Conservation (phyloP, 2,797 vertebrate species). For the Gymnoscopelus braueri region DNA sequence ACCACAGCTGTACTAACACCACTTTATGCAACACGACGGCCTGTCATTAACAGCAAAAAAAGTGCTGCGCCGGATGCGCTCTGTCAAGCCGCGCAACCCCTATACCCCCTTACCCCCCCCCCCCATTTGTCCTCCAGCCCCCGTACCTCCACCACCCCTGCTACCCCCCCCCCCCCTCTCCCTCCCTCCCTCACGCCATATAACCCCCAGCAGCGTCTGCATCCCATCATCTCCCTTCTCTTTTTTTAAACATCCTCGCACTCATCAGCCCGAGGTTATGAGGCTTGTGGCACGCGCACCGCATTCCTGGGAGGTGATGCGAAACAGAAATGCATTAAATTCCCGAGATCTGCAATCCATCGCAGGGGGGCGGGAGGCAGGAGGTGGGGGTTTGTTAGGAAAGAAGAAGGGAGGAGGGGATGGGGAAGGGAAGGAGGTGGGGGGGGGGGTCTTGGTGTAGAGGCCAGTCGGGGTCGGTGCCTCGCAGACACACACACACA, state of each 20-base stretch:
- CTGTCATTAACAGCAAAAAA: slow-evolving; percentile 65
- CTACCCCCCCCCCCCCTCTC: slow-evolving; percentile 8
- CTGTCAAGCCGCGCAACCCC: slow-evolving; percentile 25
- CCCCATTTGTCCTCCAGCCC: slow-evolving; percentile 17
- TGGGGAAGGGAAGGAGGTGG: slow-evolving; percentile 20
- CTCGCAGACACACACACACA: background rate
- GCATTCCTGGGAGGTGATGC: slow-evolving; percentile 81
- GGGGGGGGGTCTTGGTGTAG: too few species aligned
- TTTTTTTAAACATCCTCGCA: slow-evolving; percentile 75
- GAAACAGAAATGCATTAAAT: slow-evolving; percentile 83
- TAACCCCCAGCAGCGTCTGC: slow-evolving; percentile 80
- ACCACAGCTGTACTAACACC: slow-evolving; percentile 71
- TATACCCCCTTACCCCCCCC: slow-evolving; percentile 17
- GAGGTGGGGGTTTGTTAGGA: slow-evolving; percentile 16
- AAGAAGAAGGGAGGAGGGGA: slow-evolving; percentile 21
- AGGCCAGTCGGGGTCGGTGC: slow-evolving; percentile 2
- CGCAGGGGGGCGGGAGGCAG: slow-evolving; percentile 60
- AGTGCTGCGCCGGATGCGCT: slow-evolving; percentile 65
- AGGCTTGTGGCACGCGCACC: slow-evolving; percentile 77
- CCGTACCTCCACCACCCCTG: background rate
- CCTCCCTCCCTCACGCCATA: slow-evolving; percentile 20
- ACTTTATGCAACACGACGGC: slow-evolving; percentile 73
- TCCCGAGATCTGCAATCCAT: slow-evolving; percentile 82
- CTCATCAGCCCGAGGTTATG: slow-evolving; percentile 76
- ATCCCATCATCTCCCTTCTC: slow-evolving; percentile 76